Base-by-base conservation (phyloP, 2,888 invertebrate species). In the Allacma fusca region DNA sequence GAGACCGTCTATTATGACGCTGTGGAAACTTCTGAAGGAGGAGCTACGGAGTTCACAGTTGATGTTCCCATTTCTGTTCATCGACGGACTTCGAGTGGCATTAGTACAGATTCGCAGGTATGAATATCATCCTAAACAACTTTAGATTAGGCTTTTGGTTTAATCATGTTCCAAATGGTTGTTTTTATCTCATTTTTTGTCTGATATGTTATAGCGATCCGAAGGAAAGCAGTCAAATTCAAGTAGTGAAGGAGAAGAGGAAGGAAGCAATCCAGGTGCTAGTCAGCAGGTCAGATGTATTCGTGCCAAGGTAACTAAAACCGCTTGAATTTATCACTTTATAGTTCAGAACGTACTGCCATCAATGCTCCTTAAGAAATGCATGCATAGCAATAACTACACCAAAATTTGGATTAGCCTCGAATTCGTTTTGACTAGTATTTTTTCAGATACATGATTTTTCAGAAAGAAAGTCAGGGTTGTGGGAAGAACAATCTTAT, bases 1-100 rank as follows among this genome's bases (percentile, higher is more conserved):
- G 89, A 88, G 81, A 88, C 87, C 77, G 89, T 89, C 82, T 91
- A 90, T 85, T 91, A 90, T 85, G 91, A 91, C 86, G 91, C 91
- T 1, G 88, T 89, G 82, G 90, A 87, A 83, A 86, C 85, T 24
- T 78, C 82, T 9, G 83, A 82, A 1, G 62, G 62, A 5, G 62
- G 62, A 19, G 68, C 73, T 23, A 78, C 57, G 16, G 84, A 84
- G 57, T 83, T 84, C 75, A 83, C 80, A 28, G 84, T 84, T 70
- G 83, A 84, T 64, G 84, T 84, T 68, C 83, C 84, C n/a, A 82
- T 83, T 57, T 82, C 82, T 68, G 82, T 85, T 28, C 86, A 86
- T 79, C 84, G 86, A 67, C 83, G 86, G 72, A 85, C 85, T n/a
- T 86, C 86, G 12, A 85, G 86, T 72, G 85, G 85, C 19, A 83